Evolutionary conservation across 2,888 invertebrate genomes (phyloP), one percentile per base, ranked within the genome.

Genomic region (Yponomeuta sedellus): DNA sequence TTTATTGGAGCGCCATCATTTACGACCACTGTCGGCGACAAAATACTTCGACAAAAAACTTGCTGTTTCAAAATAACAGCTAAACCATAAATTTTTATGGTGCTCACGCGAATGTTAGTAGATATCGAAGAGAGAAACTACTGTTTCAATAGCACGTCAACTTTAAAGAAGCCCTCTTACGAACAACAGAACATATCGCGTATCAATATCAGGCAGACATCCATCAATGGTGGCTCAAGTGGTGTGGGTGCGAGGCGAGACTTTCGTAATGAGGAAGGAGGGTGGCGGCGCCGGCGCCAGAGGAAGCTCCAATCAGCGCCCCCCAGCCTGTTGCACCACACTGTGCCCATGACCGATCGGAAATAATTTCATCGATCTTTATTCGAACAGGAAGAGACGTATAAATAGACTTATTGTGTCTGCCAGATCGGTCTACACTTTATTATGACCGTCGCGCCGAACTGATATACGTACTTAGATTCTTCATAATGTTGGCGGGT

Each of bases 191-290:
- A 22, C 20, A 44, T 22, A 63, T 63, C 40, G 20, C 34, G 5
- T 44, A 52, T 52, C 10, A 44, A 52, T 52, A 52, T 12, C 44
- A 52, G 16, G 44, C 44, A 52, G 44, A 52, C 44, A 63, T 63
- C 63, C 40, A 63, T 63, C 63, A 63, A 10, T 39, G 62, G 39
- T n/a, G 40, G 40, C n/a, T 63, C 22, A 63, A 63, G 63, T 63
- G 63, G 20, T 25, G 44, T 63, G 56, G 61, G 57, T 52, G 44
- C 65, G 64, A 52, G 57, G 61, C 65, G 64, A 52, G 56, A 63
- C 34, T 61, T n/a, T 28, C 66, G 73, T 87, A 87, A 88, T 86
- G 75, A 88, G 89, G 89, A 89, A 82, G 88, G 80, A 85, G 88
- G 88, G 88, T 85, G 82, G 71, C 81, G 76, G 79, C 78, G 79